These are phyloP conservation scores for Metellina segmentata DNA, from an alignment of 2,888 invertebrate genomes.

Conservation along the genomic window DNA sequence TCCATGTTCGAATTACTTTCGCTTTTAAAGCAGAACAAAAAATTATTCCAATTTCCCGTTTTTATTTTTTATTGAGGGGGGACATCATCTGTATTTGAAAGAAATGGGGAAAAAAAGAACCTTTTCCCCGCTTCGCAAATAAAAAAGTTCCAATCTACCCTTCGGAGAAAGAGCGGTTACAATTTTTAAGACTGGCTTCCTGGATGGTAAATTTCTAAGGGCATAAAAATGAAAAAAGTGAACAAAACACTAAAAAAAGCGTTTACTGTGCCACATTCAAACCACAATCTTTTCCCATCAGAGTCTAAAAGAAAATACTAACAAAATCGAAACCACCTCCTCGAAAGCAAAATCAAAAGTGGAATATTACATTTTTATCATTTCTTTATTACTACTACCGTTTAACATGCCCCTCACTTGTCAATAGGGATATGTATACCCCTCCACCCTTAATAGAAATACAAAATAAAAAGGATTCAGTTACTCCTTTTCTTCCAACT, in stretches of 20 bases:
- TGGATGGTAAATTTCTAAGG: background rate
- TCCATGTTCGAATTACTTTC: slow-evolving; percentile 33
- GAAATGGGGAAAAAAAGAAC: background rate
- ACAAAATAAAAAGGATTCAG: slow-evolving; percentile 32
- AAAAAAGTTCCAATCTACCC: background rate
- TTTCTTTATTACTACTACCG: slow-evolving; percentile 50
- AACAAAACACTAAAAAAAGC: slow-evolving; percentile 19
- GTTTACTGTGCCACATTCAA: slow-evolving; percentile 43
- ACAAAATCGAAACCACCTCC: background rate
- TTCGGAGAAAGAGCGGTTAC: background rate
- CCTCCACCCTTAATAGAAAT: slow-evolving; percentile 21
- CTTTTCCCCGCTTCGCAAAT: background rate
- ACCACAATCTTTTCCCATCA: slow-evolving; percentile 48
- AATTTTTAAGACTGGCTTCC: background rate
- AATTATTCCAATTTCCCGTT: slow-evolving; percentile 32
- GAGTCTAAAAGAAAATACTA: slow-evolving; percentile 23
- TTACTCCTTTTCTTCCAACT: background rate
- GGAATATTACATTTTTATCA: slow-evolving; percentile 52
- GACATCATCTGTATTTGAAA: background rate
- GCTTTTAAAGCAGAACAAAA: slow-evolving; percentile 6
- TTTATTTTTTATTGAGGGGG: background rate
- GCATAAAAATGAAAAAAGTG: background rate
- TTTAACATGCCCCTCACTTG: slow-evolving; percentile 25
- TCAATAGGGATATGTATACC: slow-evolving; percentile 64
- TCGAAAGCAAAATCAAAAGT: background rate